These are phyloP conservation scores for Argyrosomus japonicus DNA, from an alignment of 2,113 vertebrate species.

Conservation along the genomic window DNA sequence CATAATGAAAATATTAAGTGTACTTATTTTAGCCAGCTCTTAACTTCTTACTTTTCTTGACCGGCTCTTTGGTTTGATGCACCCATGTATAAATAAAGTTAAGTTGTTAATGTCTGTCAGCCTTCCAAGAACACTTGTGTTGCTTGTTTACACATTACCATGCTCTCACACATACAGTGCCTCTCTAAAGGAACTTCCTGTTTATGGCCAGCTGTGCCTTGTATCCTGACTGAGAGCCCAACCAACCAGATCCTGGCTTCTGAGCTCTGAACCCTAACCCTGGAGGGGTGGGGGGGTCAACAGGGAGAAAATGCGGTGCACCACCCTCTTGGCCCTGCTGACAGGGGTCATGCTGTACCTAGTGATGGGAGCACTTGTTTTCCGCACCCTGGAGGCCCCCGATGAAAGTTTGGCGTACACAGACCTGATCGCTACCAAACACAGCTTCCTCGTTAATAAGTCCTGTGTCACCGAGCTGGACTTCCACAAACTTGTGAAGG, in stretches of 20 bases:
- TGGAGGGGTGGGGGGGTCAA: conserved; percentile 46
- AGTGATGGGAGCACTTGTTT: conserved; percentile 89
- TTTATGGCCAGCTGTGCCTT: conserved; percentile 69
- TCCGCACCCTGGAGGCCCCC: conserved; percentile 87
- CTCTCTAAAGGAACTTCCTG: conserved; percentile 73
- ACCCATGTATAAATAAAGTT: conserved; percentile 41
- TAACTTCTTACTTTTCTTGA: conserved; percentile 36
- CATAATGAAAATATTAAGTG: not conserved
- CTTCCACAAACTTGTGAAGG: conserved; percentile 86
- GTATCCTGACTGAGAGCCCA: conserved; percentile 63
- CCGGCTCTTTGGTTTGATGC: conserved; percentile 31
- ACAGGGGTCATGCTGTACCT: conserved; percentile 89
- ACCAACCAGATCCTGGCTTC: conserved; percentile 54
- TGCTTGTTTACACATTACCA: conserved; percentile 35
- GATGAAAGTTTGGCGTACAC: conserved; percentile 79
- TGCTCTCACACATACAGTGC: conserved; percentile 31
- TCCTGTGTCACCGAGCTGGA: conserved; percentile 81
- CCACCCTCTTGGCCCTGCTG: conserved; percentile 88
- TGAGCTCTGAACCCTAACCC: conserved; percentile 55
- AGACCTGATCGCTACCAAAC: conserved; percentile 70
- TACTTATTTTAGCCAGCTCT: not conserved
- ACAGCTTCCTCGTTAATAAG: conserved; percentile 83
- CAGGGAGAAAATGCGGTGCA: conserved; percentile 85
- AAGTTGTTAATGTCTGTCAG: conserved; percentile 21
- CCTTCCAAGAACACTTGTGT: conserved; percentile 53